Conservation (phyloP, 2,797 vertebrate species). For the Pelobates cultripes region DNA sequence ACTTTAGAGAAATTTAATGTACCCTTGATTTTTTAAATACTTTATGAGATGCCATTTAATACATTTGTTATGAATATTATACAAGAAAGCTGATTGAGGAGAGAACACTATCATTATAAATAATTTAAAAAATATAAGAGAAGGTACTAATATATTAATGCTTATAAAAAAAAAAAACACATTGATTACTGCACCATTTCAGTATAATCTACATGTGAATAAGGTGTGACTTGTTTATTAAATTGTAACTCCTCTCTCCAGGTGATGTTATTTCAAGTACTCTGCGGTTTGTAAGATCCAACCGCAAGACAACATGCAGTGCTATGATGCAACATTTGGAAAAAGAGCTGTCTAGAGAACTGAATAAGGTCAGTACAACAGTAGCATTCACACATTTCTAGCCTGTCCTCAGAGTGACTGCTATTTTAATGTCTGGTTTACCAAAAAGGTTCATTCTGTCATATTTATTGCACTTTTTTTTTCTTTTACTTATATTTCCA, state of each 20-base stretch:
- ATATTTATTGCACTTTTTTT: slow-evolving; percentile 35
- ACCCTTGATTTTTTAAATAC: no score
- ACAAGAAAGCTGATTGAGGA: no score
- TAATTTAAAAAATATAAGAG: no score
- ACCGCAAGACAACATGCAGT: slow-evolving; percentile 38
- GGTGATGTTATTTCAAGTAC: slow-evolving; percentile 45
- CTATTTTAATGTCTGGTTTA: slow-evolving; percentile 51
- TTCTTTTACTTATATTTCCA: slow-evolving; percentile 33
- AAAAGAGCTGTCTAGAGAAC: slow-evolving; percentile 39
- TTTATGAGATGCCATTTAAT: no score
- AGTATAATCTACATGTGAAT: slow-evolving; percentile 2
- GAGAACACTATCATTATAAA: no score
- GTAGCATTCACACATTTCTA: slow-evolving; percentile 41
- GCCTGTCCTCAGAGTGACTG: slow-evolving; percentile 23
- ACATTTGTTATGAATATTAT: no score
- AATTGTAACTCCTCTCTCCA: slow-evolving; percentile 23
- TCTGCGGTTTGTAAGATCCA: slow-evolving; percentile 43
- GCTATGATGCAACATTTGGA: slow-evolving; percentile 42
- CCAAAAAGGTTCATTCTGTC: slow-evolving; percentile 32
- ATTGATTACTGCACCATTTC: no score
- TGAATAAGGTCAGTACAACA: slow-evolving; percentile 34
- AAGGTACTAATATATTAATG: no score
- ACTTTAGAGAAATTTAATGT: no score
- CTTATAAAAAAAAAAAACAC: no score
- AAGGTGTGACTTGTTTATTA: slow-evolving; percentile 18